These are phyloP conservation scores for Lordiphosa andalusiaca DNA, from an alignment of 2,888 invertebrate genomes.

Conservation along the genomic window DNA sequence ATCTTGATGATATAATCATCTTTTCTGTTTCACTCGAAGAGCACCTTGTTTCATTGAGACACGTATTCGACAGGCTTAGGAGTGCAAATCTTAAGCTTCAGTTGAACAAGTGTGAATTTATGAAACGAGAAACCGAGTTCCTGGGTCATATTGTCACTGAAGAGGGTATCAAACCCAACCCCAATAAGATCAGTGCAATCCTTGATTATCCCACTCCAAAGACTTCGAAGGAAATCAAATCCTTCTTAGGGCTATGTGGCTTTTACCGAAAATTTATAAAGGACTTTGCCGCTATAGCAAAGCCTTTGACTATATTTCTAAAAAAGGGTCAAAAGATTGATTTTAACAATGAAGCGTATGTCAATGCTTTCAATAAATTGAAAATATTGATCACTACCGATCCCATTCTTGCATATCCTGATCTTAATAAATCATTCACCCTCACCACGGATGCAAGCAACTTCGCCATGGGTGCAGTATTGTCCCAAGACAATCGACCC, in stretches of 20 bases:
- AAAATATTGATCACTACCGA: conserved; percentile 1
- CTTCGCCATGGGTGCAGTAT: conserved; percentile 8
- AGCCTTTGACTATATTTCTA: conserved; percentile 2
- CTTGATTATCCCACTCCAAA: neutral
- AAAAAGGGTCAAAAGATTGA: conserved; percentile 1
- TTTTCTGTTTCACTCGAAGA: neutral
- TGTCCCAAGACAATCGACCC: conserved; percentile 10
- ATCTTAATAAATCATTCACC: conserved; percentile 1
- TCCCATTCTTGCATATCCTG: neutral
- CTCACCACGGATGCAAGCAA: conserved; percentile 15
- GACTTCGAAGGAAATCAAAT: neutral
- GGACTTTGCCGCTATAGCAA: neutral
- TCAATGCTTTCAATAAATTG: neutral
- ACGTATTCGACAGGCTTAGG: neutral
- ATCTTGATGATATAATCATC: neutral
- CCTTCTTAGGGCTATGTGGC: neutral
- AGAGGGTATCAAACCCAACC: conserved; percentile 3
- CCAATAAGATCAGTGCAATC: neutral
- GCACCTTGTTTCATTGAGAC: neutral
- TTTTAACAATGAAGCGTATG: neutral
- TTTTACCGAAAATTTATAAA: conserved; percentile 5
- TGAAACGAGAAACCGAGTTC: neutral
- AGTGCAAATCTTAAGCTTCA: conserved; percentile 2
- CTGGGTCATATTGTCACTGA: conserved; percentile 1
- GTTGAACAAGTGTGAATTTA: neutral